Evolutionary conservation across 2,888 invertebrate genomes (phyloP), one percentile per base, ranked within the genome.

Genomic region (Lottia scabra): DNA sequence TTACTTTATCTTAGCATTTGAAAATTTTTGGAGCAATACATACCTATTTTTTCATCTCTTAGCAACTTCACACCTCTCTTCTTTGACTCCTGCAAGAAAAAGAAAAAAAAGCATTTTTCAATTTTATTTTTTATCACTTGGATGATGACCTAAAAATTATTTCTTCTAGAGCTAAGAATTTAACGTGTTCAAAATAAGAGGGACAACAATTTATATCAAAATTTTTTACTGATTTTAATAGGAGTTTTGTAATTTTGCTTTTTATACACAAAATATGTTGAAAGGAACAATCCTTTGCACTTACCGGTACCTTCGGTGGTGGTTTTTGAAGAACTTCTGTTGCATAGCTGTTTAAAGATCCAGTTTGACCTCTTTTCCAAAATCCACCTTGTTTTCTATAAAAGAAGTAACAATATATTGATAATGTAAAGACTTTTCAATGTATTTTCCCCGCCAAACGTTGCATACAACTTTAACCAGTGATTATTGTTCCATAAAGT

Each of bases 311-410:
- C 44, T 45, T 44, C 45, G 26, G 44, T 15, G 23, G 65, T 10
- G 78, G 77, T 72, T 81, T 82, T 12, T 81, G 76, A 0, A 87
- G 76, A 19, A 87, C 84, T 63, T 87, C 85, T 43, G 84, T 80
- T 3, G 86, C 87, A 75, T 88, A 88, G 26, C 74, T 84, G 23
- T 81, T 85, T 8, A 89, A 78, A 5, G 81, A 80, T n/a, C 88
- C 88, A 15, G 80, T 76, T 68, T 88, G 86, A 1, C 88, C 89
- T 15, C 77, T 78, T 66, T 81, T 81, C 88, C 89, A 88, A 75
- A 85, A 87, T 5, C 86, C 85, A 15, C 86, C 86, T 8, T 86
- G 86, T 72, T 83, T 80, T 43, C 80, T 74, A 75, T 87, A 87
- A 75, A 15, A 76, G 46, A 27, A 45, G 4, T 45, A 62, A 27